phyloP scores from a whole-genome alignment of 2,113 vertebrate species.

The Archocentrus centrarchus region DNA sequence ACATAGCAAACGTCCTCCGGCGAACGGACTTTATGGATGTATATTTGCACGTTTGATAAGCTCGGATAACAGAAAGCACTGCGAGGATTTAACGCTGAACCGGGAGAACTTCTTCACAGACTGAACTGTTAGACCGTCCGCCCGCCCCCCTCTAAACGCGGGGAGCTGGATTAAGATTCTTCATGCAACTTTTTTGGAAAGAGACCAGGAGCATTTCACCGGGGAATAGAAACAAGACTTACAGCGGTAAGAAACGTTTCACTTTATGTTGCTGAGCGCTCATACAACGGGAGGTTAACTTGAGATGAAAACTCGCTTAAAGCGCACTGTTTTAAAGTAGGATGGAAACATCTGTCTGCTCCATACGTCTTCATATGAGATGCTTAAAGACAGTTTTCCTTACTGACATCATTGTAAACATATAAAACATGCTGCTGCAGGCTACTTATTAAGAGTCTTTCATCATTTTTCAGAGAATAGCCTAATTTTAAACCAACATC shows the following conservation, averaged over 20 bases:
- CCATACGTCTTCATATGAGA: background rate
- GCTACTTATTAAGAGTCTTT: background rate
- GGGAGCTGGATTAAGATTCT: slow-evolving; percentile 81
- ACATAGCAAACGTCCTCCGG: slow-evolving; percentile 47
- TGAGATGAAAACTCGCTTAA: background rate
- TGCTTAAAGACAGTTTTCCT: background rate
- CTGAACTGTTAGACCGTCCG: slow-evolving; percentile 56
- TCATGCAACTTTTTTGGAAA: slow-evolving; percentile 86
- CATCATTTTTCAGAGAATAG: background rate
- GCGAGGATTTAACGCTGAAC: slow-evolving; percentile 52
- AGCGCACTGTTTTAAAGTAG: background rate
- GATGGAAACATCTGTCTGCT: slow-evolving; percentile 24
- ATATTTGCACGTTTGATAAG: slow-evolving; percentile 47
- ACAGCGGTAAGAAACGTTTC: slow-evolving; percentile 62
- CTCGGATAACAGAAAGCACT: slow-evolving; percentile 11
- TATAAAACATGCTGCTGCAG: background rate
- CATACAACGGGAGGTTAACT: background rate
- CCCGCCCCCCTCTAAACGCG: slow-evolving; percentile 27
- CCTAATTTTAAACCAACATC: background rate
- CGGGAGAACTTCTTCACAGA: slow-evolving; percentile 35
- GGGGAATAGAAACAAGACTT: slow-evolving; percentile 65
- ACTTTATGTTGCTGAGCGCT: background rate
- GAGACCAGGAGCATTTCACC: slow-evolving; percentile 76
- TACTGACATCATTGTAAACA: background rate
- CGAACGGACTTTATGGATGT: slow-evolving; percentile 78